Evolutionary conservation across 2,797 vertebrate species (phyloP).

Genomic region (Gymnoscopelus microlampas): DNA sequence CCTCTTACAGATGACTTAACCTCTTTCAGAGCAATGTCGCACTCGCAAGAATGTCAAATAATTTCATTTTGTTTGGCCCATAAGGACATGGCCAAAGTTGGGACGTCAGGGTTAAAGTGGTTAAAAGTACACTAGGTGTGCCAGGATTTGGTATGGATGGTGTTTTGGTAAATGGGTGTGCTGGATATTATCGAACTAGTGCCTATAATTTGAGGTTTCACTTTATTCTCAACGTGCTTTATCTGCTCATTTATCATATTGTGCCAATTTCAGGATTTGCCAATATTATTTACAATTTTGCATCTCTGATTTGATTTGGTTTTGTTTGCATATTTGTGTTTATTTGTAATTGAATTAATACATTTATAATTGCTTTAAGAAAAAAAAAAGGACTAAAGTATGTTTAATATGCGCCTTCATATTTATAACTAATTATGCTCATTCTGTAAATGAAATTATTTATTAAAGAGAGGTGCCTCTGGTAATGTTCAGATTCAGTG

Average conservation of each 20-base stretch:
- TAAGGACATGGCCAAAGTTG: no score
- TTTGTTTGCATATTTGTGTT: slow-evolving; percentile 77
- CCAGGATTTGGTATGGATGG: slow-evolving; percentile 51
- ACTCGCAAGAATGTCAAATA: no score
- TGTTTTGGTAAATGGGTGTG: slow-evolving; percentile 57
- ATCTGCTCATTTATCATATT: slow-evolving; percentile 71
- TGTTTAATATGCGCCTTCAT: slow-evolving; percentile 82
- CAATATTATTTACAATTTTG: slow-evolving; percentile 83
- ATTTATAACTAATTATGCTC: slow-evolving; percentile 80
- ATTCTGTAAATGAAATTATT: slow-evolving; percentile 83
- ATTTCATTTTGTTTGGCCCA: no score
- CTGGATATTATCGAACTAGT: slow-evolving; percentile 86
- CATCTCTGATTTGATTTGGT: slow-evolving; percentile 63
- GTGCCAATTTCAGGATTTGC: slow-evolving; percentile 91
- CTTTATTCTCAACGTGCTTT: slow-evolving; percentile 87
- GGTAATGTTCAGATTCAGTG: slow-evolving; percentile 62
- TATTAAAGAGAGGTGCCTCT: slow-evolving; percentile 80
- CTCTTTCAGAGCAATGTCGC: no score
- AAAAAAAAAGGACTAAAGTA: slow-evolving; percentile 42
- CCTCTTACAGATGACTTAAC: no score
- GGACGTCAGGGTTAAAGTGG: no score
- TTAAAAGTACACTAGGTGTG: slow-evolving; percentile 27
- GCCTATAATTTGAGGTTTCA: slow-evolving; percentile 93
- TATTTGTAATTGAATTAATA: slow-evolving; percentile 86
- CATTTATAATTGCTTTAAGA: slow-evolving; percentile 83